Evolutionary conservation across 2,888 invertebrate species (phyloP), one percentile per base, ranked within the genome.

Genomic region (Tricholauxania praeusta): DNA sequence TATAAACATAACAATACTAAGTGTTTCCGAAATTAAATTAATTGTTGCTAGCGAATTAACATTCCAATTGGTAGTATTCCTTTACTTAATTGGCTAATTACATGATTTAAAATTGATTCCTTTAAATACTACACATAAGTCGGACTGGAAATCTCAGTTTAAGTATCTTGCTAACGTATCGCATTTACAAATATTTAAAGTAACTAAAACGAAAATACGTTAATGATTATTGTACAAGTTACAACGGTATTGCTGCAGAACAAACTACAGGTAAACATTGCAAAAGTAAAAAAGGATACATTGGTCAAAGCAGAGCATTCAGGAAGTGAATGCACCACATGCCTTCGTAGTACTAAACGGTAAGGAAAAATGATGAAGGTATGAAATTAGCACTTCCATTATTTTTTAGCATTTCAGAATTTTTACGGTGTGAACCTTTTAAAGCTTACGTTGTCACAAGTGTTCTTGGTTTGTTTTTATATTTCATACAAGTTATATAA

Each of bases 161-260:
- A 67, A 59, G 68, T 57, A 68, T 57, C 68, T 22, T 59, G 68
- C 57, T 59, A 59, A 59, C 14, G 19, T 55, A 39, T 10, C n/a
- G 59, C 22, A 52, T n/a, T 4, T 12, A 49, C 10, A 60, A 39
- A 39, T 39, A 39, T 39, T 22, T 4, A 60, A 60, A 57, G 19
- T 57, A 39, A 5, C 8, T 39, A 39, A 39, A 39, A 39, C 39
- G 15, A 67, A 66, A 47, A 19, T 57, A 67, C 19, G 28, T 48
- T 57, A 68, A 66, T 64, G 32, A 68, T 53, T 17, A 53, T 53
- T n/a, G 53, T 62, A 70, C 47, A 52, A 70, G 22, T 68, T 59
- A 49, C 59, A 28, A 67, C 15, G 59, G 49, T 49, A 68, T 68
- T 68, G 57, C 57, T 59, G 68, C 48, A 19, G 32, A 66, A 52